Percentiles rank a stretch among this genome's conserved stretches.
phyloP scores from a whole-genome alignment of 2,797 vertebrate species.

The Oreochromis mossambicus region DNA sequence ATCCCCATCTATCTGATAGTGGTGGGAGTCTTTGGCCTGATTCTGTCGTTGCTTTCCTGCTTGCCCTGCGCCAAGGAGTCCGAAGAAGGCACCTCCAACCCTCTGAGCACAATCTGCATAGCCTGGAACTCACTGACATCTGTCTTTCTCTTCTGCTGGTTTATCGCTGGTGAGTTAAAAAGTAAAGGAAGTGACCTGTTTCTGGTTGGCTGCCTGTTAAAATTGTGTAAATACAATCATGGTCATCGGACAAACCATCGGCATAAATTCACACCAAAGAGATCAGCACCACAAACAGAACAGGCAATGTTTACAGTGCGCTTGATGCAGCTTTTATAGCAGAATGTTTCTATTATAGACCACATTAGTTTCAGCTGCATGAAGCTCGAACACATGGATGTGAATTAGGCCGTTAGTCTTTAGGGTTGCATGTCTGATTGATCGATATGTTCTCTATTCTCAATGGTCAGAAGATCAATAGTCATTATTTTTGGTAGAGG shows the following conservation, averaged over 20 bases:
- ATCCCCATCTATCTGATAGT: slow-evolving; percentile 79
- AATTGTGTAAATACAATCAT: too few relatives aligned
- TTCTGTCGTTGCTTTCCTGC: slow-evolving; percentile 44
- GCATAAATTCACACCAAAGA: too few relatives aligned
- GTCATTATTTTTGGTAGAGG: background rate
- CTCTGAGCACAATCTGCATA: background rate
- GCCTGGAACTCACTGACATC: slow-evolving; percentile 49
- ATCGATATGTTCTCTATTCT: background rate
- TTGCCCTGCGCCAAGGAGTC: slow-evolving; percentile 37
- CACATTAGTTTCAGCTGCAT: too few relatives aligned
- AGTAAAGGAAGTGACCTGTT: too few relatives aligned
- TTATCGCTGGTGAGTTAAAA: too few relatives aligned
- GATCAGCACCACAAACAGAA: too few relatives aligned
- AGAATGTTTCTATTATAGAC: too few relatives aligned
- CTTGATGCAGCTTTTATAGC: too few relatives aligned
- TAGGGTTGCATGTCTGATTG: background rate
- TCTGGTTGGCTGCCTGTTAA: too few relatives aligned
- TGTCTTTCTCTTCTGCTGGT: slow-evolving; percentile 45
- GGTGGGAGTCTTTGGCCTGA: slow-evolving; percentile 51
- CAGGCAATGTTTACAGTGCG: too few relatives aligned
- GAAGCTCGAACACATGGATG: background rate
- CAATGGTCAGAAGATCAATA: background rate
- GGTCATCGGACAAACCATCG: too few relatives aligned
- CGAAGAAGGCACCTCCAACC: background rate
- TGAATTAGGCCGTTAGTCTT: background rate